Conservation (phyloP, 2,797 vertebrate species). For the Setipinna tenuifilis region DNA sequence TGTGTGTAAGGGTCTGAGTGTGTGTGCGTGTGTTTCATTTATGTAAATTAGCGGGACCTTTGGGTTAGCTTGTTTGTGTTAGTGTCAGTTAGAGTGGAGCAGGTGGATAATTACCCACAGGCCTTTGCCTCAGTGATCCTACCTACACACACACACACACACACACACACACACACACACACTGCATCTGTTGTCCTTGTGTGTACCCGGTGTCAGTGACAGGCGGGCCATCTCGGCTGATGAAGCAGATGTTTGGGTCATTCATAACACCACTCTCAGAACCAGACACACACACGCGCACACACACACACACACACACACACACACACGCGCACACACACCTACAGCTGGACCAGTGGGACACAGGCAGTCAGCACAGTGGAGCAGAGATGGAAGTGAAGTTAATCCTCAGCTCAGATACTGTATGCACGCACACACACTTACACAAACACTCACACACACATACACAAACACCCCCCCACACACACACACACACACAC, state of each 20-base stretch:
- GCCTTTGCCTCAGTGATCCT: constrained; percentile 1
- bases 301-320: constrained; percentile 23
- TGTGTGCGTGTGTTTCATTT: neutral
- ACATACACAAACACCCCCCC: no score
- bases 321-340: neutral
- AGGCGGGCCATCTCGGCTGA: constrained; percentile 10
- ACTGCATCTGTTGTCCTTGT: constrained; percentile 26
- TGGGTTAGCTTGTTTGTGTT: constrained; percentile 1
- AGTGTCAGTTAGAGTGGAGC: constrained; percentile 4
- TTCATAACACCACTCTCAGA: neutral
- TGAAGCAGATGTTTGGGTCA: constrained; percentile 23
- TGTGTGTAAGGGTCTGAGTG: neutral
- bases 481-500: no score
- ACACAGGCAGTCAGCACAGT: no score
- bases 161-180: constrained; percentile 13
- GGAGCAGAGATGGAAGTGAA: no score
- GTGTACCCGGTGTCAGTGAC: neutral
- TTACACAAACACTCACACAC: no score
- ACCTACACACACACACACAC: neutral
- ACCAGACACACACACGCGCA: neutral
- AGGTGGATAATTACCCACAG: constrained; percentile 8
- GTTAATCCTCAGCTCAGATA: no score
- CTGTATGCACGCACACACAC: no score
- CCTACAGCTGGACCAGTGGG: neutral
- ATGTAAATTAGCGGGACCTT: neutral